Conservation (phyloP, 2,797 vertebrate genomes). For the Phoxinus dragarum region DNA sequence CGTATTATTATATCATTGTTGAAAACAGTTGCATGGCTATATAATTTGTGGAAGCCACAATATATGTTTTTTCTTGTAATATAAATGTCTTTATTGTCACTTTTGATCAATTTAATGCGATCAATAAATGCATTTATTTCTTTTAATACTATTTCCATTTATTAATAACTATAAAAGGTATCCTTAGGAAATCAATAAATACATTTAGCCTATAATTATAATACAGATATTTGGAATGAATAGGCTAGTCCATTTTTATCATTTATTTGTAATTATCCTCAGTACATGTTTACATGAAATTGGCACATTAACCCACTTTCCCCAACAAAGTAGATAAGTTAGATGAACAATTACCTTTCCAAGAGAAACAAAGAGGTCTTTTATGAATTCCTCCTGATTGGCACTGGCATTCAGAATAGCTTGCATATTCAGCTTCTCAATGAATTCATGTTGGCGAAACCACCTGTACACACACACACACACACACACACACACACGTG, state of each 20-base stretch:
- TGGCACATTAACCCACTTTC: neutral
- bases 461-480: slow-evolving; percentile 78
- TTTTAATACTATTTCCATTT: too few relatives aligned
- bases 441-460: slow-evolving; percentile 88
- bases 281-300: neutral
- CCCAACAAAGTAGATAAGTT: neutral
- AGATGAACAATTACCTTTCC: slow-evolving; percentile 80
- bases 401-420: slow-evolving; percentile 86
- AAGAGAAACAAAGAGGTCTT: slow-evolving; percentile 86
- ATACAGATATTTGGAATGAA: too few relatives aligned
- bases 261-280: neutral
- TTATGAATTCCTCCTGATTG: slow-evolving; percentile 86
- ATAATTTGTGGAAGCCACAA: neutral
- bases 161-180: neutral
- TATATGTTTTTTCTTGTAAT: neutral
- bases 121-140: too few relatives aligned
- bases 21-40: neutral
- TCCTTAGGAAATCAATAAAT: neutral
- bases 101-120: too few relatives aligned
- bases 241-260: neutral
- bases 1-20: neutral
- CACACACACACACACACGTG: neutral
- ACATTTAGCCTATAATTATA: too few relatives aligned
- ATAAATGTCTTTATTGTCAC: neutral
- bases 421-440: slow-evolving; percentile 96